phyloP scores from a whole-genome alignment of 2,797 vertebrate genomes.

The Enteromius radiatus region DNA sequence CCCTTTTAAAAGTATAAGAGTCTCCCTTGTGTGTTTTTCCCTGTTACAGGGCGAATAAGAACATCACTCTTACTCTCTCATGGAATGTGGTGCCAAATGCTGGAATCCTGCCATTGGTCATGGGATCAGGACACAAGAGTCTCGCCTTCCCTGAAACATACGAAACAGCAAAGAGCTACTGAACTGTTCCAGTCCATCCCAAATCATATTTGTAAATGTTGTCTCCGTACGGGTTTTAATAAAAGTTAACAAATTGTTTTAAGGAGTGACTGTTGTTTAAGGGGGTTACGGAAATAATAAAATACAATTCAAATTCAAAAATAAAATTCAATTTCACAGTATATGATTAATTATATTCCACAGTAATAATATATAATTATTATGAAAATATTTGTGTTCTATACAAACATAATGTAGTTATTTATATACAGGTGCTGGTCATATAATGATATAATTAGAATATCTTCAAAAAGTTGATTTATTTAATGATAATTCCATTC shows the following conservation, averaged over 20 bases:
- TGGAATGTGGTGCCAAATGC: conserved; percentile 99
- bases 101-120: conserved; percentile 94
- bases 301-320: no score
- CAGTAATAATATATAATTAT: no score
- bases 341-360: no score
- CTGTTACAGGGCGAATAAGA: conserved; percentile 90
- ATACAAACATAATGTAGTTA: no score
- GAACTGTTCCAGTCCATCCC: conserved; percentile 73
- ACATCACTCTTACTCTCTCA: conserved; percentile 93
- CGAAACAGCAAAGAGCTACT: conserved; percentile 91
- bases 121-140: conserved; percentile 90
- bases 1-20: background rate
- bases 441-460: no score
- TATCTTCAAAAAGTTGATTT: no score
- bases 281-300: no score
- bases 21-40: background rate
- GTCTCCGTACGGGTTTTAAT: conserved; percentile 63
- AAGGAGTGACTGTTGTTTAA: conserved; percentile 4
- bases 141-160: conserved; percentile 94
- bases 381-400: no score
- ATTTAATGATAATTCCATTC: no score
- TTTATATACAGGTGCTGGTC: no score
- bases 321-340: no score
- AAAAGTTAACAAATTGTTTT: conserved; percentile 49
- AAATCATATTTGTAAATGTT: conserved; percentile 47